A percentile compares a stretch with the other conserved stretches of the same genome.
Conservation (phyloP, 2,888 invertebrate species). For the Graphium colonna region DNA sequence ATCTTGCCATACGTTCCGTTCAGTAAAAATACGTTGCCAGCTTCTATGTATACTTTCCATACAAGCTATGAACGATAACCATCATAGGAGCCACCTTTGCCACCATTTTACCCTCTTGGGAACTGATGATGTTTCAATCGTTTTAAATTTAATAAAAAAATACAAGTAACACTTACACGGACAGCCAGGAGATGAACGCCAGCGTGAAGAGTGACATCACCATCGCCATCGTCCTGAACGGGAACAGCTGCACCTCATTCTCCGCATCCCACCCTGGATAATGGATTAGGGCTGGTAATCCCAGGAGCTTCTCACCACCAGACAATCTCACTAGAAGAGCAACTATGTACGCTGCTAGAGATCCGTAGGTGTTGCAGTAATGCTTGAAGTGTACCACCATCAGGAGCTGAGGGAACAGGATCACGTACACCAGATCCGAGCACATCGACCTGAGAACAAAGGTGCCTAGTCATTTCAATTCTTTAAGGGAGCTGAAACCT, state of each 20-base stretch:
- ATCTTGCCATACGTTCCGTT: too few relatives aligned
- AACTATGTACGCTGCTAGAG: constrained; percentile 91
- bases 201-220: constrained; percentile 89
- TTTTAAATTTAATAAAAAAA: neutral
- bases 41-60: neutral
- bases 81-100: neutral
- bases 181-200: constrained; percentile 88
- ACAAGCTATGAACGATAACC: neutral
- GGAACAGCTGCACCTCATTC: constrained; percentile 94
- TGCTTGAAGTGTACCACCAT: constrained; percentile 90
- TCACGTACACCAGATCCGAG: constrained; percentile 98
- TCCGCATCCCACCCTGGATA: constrained; percentile 91
- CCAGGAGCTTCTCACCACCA: constrained; percentile 92
- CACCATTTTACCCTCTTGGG: neutral
- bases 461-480: neutral
- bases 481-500: too few relatives aligned
- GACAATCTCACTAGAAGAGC: constrained; percentile 90
- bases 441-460: constrained; percentile 91
- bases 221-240: constrained; percentile 98
- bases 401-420: constrained; percentile 97
- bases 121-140: neutral
- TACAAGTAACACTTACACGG: constrained; percentile 78
- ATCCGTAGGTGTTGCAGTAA: constrained; percentile 97
- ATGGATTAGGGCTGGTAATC: constrained; percentile 89
- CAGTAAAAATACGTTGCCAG: neutral